These are phyloP conservation scores for Pollachius pollachius DNA, from an alignment of 2,113 vertebrate genomes.

Conservation along the genomic window DNA sequence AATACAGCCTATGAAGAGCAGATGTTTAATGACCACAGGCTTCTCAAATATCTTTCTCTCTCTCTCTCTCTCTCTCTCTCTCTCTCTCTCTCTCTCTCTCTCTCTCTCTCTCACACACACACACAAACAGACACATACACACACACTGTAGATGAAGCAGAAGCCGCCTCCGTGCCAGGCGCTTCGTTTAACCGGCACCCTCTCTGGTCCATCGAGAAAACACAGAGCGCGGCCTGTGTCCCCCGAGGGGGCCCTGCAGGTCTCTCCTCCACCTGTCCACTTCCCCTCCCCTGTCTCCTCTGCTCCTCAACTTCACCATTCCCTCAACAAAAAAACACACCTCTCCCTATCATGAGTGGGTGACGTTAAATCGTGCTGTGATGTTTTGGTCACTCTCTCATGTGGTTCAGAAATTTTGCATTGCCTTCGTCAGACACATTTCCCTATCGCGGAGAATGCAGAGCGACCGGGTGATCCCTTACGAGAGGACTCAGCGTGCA, in stretches of 20 bases:
- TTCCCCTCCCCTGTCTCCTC: conserved; percentile 9
- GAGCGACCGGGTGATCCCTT: no score
- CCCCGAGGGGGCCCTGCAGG: conserved; percentile 24
- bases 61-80: background rate
- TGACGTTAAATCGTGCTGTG: no score
- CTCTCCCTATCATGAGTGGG: no score
- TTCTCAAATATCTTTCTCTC: background rate
- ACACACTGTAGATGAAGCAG: conserved; percentile 45
- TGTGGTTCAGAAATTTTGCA: no score
- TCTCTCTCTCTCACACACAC: conserved; percentile 18
- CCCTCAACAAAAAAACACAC: no score
- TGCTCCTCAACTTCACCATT: background rate
- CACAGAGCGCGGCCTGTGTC: conserved; percentile 63
- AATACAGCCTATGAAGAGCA: no score
- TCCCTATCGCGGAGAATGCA: no score
- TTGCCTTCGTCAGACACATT: no score
- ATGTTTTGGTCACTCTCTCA: no score
- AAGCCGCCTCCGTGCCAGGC: conserved; percentile 43
- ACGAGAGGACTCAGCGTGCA: no score
- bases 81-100: background rate
- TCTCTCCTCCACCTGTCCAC: conserved; percentile 23
- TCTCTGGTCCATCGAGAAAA: conserved; percentile 73
- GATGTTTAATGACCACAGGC: no score
- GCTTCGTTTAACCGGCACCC: conserved; percentile 67
- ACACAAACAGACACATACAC: conserved; percentile 13